Evolutionary conservation across 2,113 vertebrate genomes (phyloP), one percentile per base, ranked within the genome.

Genomic region (Aplodontia rufa): DNA sequence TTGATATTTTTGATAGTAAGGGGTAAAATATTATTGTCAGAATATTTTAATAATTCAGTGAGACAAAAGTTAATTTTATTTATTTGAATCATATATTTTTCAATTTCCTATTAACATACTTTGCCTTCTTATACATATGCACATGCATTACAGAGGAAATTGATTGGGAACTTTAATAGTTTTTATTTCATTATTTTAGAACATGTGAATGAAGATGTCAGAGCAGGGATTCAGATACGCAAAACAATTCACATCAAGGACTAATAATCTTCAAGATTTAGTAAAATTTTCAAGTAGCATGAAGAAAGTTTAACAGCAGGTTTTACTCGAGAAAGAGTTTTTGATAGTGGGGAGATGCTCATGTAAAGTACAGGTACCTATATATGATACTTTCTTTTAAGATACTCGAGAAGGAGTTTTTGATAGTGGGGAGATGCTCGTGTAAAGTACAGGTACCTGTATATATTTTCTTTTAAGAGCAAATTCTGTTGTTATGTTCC

Each of bases 161-260:
- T 55, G 5, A 49, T 80, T 69, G 14, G 1, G 6, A 7, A 11
- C 30, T 71, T 64, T 62, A 69, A 55, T 53, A 20, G 11, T 19
- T 74, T 87, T 79, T 76, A 62, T 92, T 80, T 81, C 9, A 58
- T 78, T 68, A 83, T 22, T 75, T 88, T 76, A 95, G 14, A 58
- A 49, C 26, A 82, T 83, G 16, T 1, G 68, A 92, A 60, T 87
- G 10, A 84, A 0, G 3, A 4, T 49, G 74, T 2, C 30, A 81
- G n/a, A 87, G 1, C 9, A 93, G 8, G 14, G 11, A 28, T 4
- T 58, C 6, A 71, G 2, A 40, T 19, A 37, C 24, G 55, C 45
- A 75, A 84, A 49, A 51, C 3, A 40, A 40, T 0, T n/a, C 6
- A 85, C 28, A 19, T 72, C 9, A 92, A 58, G 32, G 22, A 69